phyloP scores from a whole-genome alignment of 2,888 invertebrate species.

The Rhynchonema sp. region DNA sequence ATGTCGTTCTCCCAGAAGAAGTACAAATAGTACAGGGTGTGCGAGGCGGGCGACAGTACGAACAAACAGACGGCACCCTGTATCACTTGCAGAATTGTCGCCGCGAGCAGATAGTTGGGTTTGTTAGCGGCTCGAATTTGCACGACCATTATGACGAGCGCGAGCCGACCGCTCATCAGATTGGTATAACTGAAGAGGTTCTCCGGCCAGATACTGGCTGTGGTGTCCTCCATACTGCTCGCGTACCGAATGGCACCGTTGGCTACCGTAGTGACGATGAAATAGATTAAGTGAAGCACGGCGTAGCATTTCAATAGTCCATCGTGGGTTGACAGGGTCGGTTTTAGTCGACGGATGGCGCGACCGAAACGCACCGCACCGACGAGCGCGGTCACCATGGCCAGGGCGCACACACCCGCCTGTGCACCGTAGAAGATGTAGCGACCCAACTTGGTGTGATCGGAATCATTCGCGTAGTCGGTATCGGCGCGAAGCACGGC shows the following conservation, averaged over 20 bases:
- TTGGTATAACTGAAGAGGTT: background rate
- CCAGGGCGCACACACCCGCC: slow-evolving; percentile 4
- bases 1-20: background rate
- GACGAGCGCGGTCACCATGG: background rate
- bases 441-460: too few species aligned
- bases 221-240: background rate
- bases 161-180: background rate
- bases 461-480: too few species aligned
- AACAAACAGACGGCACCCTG: too few species aligned
- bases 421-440: slow-evolving; percentile 20
- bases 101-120: slow-evolving; percentile 12
- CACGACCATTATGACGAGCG: background rate
- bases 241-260: background rate
- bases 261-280: background rate
- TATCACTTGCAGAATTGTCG: slow-evolving; percentile 14
- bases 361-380: background rate
- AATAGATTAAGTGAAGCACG: background rate
- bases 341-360: slow-evolving; percentile 10
- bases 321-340: background rate
- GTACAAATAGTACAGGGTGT: slow-evolving; percentile 21
- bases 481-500: too few species aligned
- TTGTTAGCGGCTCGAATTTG: background rate
- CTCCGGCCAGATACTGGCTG: too few species aligned
- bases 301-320: background rate
- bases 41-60: slow-evolving; percentile 19